Base-by-base conservation (phyloP, 1,140 invertebrate genomes). In the Adoxophyes honmai region DNA sequence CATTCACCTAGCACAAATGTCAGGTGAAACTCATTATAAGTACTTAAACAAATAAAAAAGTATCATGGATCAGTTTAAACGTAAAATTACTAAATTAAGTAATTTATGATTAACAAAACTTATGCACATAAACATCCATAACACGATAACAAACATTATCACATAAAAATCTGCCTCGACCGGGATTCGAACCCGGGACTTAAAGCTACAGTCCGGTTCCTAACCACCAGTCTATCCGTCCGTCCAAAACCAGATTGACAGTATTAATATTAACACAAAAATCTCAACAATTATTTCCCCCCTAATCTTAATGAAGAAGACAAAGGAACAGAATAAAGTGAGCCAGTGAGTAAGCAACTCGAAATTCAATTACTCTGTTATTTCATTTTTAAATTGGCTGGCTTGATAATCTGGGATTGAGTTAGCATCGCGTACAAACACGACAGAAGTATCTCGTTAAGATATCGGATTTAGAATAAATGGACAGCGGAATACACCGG, bases 361-460 rank as follows among this genome's bases (percentile, higher is more conserved):
- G n/a, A 48, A 13, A 48, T 48, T 48, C 1, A 48, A 48, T 48
- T 48, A 48, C 18, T 4, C 28, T 48, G 42, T 48, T 48, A 48
- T 48, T 48, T 14, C 18, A 44, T 48, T 48, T 48, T 48, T 48
- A 48, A 48, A 48, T 48, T 48, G 42, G 42, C 42, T 48, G 16
- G 21, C 42, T 48, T 33, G 7, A 48, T 18, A 33, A 48, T 18
- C 11, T 10, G 16, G 10, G 42, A 48, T 48, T 48, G 42, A 48
- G n/a, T 48, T 28, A 48, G 42, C 42, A 48, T 48, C 42, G 42
- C 6, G 21, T 28, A 28, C 42, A 48, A 48, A 48, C 42, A 48
- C 2, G 6, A 48, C 28, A 48, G 42, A 16, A 48, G 42, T 28
- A 48, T 48, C 42, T 48, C 21, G 42, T 48, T 48, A 48, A 28